A percentile compares a stretch with the other conserved stretches of the same genome.
phyloP scores from a whole-genome alignment of 2,797 vertebrate species.

The Echeneis naucrates region DNA sequence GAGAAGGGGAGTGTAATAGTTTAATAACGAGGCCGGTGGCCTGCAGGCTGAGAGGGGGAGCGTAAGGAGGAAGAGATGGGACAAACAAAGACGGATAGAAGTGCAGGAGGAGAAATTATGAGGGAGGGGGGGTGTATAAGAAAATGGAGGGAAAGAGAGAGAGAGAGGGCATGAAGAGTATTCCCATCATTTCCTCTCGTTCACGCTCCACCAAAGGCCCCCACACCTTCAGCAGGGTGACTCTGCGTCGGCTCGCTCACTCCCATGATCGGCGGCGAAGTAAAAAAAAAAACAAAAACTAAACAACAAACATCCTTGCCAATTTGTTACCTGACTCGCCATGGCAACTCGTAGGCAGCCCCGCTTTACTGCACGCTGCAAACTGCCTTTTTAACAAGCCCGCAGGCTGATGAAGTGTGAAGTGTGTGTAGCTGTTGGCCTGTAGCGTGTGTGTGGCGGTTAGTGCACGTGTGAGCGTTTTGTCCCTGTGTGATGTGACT shows the following conservation, averaged over 20 bases:
- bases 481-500: slow-evolving; percentile 8
- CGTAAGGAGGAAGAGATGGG: slow-evolving; percentile 11
- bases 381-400: slow-evolving; percentile 76
- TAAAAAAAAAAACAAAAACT: too few relatives aligned
- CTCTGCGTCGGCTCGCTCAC: slow-evolving; percentile 36
- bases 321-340: slow-evolving; percentile 77
- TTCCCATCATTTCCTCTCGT: slow-evolving; percentile 57
- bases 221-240: slow-evolving; percentile 43
- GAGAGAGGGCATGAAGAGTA: slow-evolving; percentile 31
- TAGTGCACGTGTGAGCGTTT: slow-evolving; percentile 17
- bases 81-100: slow-evolving; percentile 23
- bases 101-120: slow-evolving; percentile 11
- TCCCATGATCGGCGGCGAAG: slow-evolving; percentile 59
- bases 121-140: slow-evolving; percentile 10
- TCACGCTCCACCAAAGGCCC: slow-evolving; percentile 54
- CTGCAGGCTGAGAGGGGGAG: slow-evolving; percentile 36
- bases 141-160: slow-evolving; percentile 1
- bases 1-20: slow-evolving; percentile 50
- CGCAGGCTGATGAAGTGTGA: slow-evolving; percentile 75
- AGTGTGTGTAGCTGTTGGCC: slow-evolving; percentile 51
- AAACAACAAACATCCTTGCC: slow-evolving; percentile 64
- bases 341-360: slow-evolving; percentile 45
- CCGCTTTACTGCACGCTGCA: slow-evolving; percentile 67
- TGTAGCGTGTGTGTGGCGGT: slow-evolving; percentile 31
- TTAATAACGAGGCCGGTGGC: slow-evolving; percentile 67